phyloP scores from a whole-genome alignment of 2,888 invertebrate genomes.

The Cordilura impudica region DNA sequence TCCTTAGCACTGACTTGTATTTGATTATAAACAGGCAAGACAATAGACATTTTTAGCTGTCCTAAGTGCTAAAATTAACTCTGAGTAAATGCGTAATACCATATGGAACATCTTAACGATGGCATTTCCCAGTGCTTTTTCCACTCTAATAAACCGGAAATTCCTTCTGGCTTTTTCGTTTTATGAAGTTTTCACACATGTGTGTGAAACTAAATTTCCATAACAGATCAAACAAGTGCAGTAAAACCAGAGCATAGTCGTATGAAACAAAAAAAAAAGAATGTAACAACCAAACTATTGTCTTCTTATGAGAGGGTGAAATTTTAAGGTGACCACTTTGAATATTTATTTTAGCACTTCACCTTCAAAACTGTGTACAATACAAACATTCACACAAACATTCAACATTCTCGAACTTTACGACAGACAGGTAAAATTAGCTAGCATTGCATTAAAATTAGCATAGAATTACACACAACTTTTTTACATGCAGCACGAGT shows the following conservation, averaged over 20 bases:
- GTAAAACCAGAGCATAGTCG: constrained; percentile 7
- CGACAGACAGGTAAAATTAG: background rate
- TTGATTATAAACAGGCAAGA: constrained; percentile 29
- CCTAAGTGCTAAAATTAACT: constrained; percentile 46
- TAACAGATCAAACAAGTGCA: constrained; percentile 50
- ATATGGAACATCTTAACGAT: constrained; percentile 46
- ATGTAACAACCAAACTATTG: background rate
- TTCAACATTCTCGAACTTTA: constrained; percentile 16
- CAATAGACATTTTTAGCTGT: constrained; percentile 30
- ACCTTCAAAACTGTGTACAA: constrained; percentile 12
- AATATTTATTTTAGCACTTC: constrained; percentile 26
- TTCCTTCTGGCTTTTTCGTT: constrained; percentile 52
- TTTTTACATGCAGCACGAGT: constrained; percentile 19
- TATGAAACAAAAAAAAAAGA: background rate
- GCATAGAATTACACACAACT: no score
- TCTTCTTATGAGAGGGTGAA: background rate
- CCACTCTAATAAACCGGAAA: constrained; percentile 37
- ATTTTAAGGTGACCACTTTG: constrained; percentile 1
- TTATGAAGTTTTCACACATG: constrained; percentile 20
- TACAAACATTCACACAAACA: background rate
- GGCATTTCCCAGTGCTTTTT: constrained; percentile 46
- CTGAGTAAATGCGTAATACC: constrained; percentile 45
- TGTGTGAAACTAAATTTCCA: constrained; percentile 35
- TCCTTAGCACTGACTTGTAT: background rate
- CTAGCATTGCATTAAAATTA: no score